Percentiles rank a stretch among this genome's conserved stretches.
Evolutionary conservation across 1,140 invertebrate species (phyloP).

Genomic region (Homarus americanus): DNA sequence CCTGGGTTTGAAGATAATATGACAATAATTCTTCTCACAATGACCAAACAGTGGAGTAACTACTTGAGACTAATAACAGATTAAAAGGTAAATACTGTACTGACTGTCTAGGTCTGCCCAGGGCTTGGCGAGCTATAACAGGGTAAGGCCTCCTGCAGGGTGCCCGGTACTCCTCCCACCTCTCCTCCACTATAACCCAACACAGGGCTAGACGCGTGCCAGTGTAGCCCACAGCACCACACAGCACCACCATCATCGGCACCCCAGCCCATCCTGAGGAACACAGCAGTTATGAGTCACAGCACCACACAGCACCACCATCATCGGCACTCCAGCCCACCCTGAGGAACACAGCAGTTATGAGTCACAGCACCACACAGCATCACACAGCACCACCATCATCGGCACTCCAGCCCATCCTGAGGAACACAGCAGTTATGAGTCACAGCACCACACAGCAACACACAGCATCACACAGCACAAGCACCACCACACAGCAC

Average conservation of each 20-base stretch:
- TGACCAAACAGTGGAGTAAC: not conserved
- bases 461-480: no score
- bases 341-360: no score
- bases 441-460: no score
- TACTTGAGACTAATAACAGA: not conserved
- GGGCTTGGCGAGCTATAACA: slow-evolving; percentile 64
- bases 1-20: no score
- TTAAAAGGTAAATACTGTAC: not conserved
- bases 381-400: slow-evolving; percentile 21
- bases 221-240: not conserved
- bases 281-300: no score
- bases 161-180: slow-evolving; percentile 48
- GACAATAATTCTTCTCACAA: no score
- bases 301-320: slow-evolving; percentile 17
- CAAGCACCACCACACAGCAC: no score
- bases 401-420: slow-evolving; percentile 32
- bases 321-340: slow-evolving; percentile 24
- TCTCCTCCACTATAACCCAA: slow-evolving; percentile 68
- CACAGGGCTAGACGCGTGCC: slow-evolving; percentile 45
- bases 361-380: no score
- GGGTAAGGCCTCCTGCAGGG: slow-evolving; percentile 56
- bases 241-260: slow-evolving; percentile 15
- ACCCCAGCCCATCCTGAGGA: slow-evolving; percentile 75
- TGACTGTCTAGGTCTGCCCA: slow-evolving; percentile 46
- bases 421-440: no score